These are phyloP conservation scores for Enteromius paludinosus DNA, from an alignment of 2,797 vertebrate genomes.

Conservation along the genomic window DNA sequence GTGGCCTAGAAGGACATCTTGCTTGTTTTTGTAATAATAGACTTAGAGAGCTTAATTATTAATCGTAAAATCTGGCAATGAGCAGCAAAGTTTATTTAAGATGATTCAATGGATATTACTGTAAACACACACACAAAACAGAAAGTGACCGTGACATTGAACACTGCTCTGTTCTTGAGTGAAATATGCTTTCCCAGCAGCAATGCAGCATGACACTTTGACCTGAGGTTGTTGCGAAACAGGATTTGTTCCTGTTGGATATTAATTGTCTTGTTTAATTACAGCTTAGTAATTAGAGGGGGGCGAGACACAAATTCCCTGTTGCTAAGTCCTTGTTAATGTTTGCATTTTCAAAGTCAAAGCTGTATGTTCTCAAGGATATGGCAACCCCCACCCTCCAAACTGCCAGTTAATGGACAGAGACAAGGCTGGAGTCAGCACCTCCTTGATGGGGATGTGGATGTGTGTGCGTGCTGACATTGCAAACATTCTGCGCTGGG, in stretches of 20 bases:
- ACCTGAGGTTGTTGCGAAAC: constrained; percentile 57
- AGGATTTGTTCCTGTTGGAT: constrained; percentile 49
- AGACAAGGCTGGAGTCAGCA: constrained; percentile 65
- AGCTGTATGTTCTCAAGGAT: constrained; percentile 63
- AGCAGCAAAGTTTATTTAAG: constrained; percentile 1
- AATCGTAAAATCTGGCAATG: neutral
- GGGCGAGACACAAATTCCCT: constrained; percentile 61
- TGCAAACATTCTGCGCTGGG: constrained; percentile 50
- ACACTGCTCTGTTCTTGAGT: constrained; percentile 20
- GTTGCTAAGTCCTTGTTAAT: constrained; percentile 61
- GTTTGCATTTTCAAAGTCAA: constrained; percentile 64
- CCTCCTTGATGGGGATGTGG: constrained; percentile 48
- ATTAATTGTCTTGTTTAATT: constrained; percentile 75
- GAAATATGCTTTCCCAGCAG: constrained; percentile 43
- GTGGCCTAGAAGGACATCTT: neutral
- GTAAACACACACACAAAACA: neutral
- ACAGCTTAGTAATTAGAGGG: constrained; percentile 65
- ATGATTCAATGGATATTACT: neutral
- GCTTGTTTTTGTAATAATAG: neutral
- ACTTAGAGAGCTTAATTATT: neutral
- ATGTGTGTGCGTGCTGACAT: constrained; percentile 59
- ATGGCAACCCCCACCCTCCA: constrained; percentile 28
- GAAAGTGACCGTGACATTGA: constrained; percentile 49
- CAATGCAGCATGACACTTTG: constrained; percentile 47
- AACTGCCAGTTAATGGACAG: constrained; percentile 63